Evolutionary conservation across 2,888 invertebrate species (phyloP).

Genomic region (Fissipunctia ypsillon): DNA sequence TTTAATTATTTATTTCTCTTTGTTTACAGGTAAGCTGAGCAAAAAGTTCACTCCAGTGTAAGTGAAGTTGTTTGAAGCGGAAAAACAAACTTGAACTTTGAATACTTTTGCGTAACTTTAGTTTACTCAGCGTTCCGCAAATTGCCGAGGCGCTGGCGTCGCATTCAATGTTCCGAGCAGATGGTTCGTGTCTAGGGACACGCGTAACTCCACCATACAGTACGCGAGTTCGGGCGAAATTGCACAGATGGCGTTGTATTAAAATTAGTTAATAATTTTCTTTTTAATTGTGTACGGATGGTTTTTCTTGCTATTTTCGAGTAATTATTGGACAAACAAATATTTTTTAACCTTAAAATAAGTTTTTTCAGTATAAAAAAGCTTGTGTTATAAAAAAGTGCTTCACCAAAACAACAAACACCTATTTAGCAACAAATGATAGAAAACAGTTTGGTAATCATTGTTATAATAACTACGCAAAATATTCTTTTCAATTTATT

Average conservation of each 20-base stretch:
- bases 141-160: constrained; percentile 71
- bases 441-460: neutral
- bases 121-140: constrained; percentile 64
- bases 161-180: constrained; percentile 52
- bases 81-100: constrained; percentile 37
- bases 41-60: constrained; percentile 36
- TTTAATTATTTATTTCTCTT: constrained; percentile 55
- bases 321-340: neutral
- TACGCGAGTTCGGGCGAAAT: constrained; percentile 61
- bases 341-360: neutral
- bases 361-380: neutral
- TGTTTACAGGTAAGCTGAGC: constrained; percentile 64
- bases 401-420: neutral
- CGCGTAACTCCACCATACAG: constrained; percentile 48
- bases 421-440: neutral
- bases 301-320: neutral
- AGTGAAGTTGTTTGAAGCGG: constrained; percentile 39
- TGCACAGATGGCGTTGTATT: constrained; percentile 74
- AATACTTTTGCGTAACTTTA: constrained; percentile 69
- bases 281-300: neutral
- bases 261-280: neutral
- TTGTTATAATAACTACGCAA: neutral
- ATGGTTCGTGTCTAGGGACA: constrained; percentile 69
- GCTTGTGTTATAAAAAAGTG: neutral
- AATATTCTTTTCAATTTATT: neutral